phyloP scores from a whole-genome alignment of 2,113 vertebrate species.

The Columba janthina region DNA sequence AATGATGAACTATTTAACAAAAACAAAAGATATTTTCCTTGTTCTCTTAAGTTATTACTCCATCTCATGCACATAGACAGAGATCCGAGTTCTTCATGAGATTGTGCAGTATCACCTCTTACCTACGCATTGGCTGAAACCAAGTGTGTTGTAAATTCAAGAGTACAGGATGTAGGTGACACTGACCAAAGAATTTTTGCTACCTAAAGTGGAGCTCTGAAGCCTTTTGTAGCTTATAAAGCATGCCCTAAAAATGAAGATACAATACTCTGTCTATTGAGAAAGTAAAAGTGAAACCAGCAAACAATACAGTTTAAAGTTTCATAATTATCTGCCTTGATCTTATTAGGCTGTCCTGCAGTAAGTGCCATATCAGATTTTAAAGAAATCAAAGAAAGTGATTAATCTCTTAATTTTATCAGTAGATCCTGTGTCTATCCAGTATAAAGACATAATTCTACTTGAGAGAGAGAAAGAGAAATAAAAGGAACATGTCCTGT shows the following conservation, averaged over 20 bases:
- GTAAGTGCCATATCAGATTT: slow-evolving; percentile 20
- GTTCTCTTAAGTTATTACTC: neutral
- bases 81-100: neutral
- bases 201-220: neutral
- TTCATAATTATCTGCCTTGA: neutral
- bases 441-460: slow-evolving; percentile 60
- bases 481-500: slow-evolving; percentile 44
- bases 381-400: slow-evolving; percentile 34
- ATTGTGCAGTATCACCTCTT: neutral
- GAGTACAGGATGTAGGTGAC: neutral
- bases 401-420: slow-evolving; percentile 59
- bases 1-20: neutral
- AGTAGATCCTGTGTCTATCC: neutral
- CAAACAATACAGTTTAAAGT: neutral
- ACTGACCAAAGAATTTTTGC: neutral
- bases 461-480: neutral
- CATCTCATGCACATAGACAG: neutral
- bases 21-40: neutral
- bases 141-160: neutral
- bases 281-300: neutral
- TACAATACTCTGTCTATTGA: neutral
- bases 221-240: neutral
- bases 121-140: neutral
- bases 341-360: neutral
- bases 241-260: neutral